Base-by-base conservation (phyloP, 1,140 invertebrate species). In the Drosophila bocki region DNA sequence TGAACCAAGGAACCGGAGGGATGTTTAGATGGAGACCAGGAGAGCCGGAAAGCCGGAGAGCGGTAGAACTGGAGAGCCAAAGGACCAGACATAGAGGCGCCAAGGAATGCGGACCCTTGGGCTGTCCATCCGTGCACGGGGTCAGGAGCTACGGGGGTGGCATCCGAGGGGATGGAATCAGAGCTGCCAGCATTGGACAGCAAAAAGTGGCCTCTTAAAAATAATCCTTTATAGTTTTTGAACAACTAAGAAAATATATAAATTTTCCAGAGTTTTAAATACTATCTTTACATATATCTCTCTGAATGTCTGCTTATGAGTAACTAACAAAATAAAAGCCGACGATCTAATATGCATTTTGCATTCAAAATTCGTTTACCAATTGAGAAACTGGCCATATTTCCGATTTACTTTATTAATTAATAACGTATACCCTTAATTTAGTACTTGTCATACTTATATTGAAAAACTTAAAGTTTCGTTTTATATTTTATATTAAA, bases 41-140 rank as follows among this genome's bases (percentile, higher is more conserved):
- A 65, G 33, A n/a, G 35, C 45, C 39, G 11, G 11, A 48, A 19
- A 37, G 41, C 59, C 12, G 19, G 11, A 35, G 53, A 59, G 50
- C 56, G 45, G 26, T 11, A 37, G 37, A 63, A 26, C 62, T 59
- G 53, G 39, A 76, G 37, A 19, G 37, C 42, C 32, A n/a, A 39
- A 58, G 62, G 45, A 39, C 22, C 44, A 80, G 78, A 75, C 70
- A 57, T 29, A 45, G 44, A 60, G 82, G 74, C 79, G 82, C 75
- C 77, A 84, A 80, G 76, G 74, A 77, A 77, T 67, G 53, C 65
- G 61, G 68, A 67, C 74, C 71, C 68, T 70, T 71, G 41, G 67
- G 70, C 74, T 63, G 61, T 69, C 41, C 54, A 71, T 37, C 54
- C 72, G 58, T 56, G 61, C 53, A 69, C 35, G 56, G 74, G 48